These are phyloP conservation scores for Leptoclinus maculatus DNA, from an alignment of 2,797 vertebrate species.

Conservation along the genomic window DNA sequence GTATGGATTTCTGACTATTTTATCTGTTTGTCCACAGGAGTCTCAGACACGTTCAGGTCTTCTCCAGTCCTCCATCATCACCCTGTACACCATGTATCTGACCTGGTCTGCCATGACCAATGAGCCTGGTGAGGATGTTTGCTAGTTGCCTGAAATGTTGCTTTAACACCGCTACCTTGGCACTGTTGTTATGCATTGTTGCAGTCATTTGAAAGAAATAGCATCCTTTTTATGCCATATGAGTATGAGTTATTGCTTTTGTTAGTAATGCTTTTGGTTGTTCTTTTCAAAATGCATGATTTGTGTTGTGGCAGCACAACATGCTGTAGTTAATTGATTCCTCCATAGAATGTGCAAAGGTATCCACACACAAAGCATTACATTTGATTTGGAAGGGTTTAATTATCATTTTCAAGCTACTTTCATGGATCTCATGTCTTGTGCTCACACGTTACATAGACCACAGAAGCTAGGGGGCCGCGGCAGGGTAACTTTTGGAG, in stretches of 20 bases:
- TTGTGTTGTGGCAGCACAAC: background rate
- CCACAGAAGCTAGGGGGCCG: background rate
- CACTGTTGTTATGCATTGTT: background rate
- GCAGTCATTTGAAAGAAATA: background rate
- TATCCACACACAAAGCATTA: background rate
- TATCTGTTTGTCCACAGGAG: slow-evolving; percentile 81
- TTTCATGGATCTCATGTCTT: slow-evolving; percentile 2
- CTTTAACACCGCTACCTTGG: background rate
- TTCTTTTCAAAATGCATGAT: background rate
- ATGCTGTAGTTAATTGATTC: slow-evolving; percentile 4
- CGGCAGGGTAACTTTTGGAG: background rate
- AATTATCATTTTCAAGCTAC: slow-evolving; percentile 3
- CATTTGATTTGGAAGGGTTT: slow-evolving; percentile 2
- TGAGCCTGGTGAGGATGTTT: slow-evolving; percentile 89
- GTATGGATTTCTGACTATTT: background rate
- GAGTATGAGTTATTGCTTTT: background rate
- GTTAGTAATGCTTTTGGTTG: slow-evolving; percentile 1
- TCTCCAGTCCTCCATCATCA: slow-evolving; percentile 94
- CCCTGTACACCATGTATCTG: slow-evolving; percentile 93
- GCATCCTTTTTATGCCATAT: background rate
- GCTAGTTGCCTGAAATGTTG: background rate
- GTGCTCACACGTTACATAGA: background rate
- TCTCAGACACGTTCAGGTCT: slow-evolving; percentile 90
- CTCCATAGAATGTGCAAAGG: background rate
- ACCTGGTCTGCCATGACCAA: slow-evolving; percentile 97